These are phyloP conservation scores for Steinernema carpocapsae DNA, from an alignment of 2,888 invertebrate species.

Conservation along the genomic window DNA sequence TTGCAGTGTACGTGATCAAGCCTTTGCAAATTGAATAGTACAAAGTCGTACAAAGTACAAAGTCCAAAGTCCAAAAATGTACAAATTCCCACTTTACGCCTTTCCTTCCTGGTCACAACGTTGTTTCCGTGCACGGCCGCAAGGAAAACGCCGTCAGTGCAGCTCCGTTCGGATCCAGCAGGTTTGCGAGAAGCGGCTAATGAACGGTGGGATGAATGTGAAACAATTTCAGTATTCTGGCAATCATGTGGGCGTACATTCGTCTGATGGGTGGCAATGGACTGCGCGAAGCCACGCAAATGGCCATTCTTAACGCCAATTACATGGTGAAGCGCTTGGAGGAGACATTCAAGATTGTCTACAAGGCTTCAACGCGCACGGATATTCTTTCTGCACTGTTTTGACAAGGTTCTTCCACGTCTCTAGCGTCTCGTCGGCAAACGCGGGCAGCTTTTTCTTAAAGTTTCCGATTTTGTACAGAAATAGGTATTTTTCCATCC, in stretches of 20 bases:
- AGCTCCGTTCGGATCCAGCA: slow-evolving; percentile 82
- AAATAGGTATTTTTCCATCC: no score
- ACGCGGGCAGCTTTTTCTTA: no score
- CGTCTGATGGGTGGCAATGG: slow-evolving; percentile 92
- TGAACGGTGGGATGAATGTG: background rate
- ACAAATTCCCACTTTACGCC: slow-evolving; percentile 90
- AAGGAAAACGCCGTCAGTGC: slow-evolving; percentile 90
- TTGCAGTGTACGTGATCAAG: slow-evolving; percentile 81
- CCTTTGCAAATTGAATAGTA: no score
- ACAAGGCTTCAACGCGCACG: slow-evolving; percentile 78
- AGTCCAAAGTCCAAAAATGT: no score
- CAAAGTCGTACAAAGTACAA: no score
- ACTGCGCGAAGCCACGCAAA: slow-evolving; percentile 46
- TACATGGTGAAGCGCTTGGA: slow-evolving; percentile 87
- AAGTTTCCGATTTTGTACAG: no score
- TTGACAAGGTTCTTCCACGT: no score
- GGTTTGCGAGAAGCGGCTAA: slow-evolving; percentile 35
- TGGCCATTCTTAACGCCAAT: slow-evolving; percentile 96
- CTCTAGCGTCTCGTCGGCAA: no score
- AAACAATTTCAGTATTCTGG: slow-evolving; percentile 79
- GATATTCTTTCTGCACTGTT: slow-evolving; percentile 73
- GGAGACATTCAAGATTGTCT: slow-evolving; percentile 67
- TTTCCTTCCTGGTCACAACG: slow-evolving; percentile 91
- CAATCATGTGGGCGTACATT: slow-evolving; percentile 98
- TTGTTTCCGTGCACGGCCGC: slow-evolving; percentile 74